A percentile compares a stretch with the other conserved stretches of the same genome.
These are phyloP conservation scores for Periophthalmodon schlosseri DNA, from an alignment of 2,113 vertebrate genomes.

Conservation along the genomic window DNA sequence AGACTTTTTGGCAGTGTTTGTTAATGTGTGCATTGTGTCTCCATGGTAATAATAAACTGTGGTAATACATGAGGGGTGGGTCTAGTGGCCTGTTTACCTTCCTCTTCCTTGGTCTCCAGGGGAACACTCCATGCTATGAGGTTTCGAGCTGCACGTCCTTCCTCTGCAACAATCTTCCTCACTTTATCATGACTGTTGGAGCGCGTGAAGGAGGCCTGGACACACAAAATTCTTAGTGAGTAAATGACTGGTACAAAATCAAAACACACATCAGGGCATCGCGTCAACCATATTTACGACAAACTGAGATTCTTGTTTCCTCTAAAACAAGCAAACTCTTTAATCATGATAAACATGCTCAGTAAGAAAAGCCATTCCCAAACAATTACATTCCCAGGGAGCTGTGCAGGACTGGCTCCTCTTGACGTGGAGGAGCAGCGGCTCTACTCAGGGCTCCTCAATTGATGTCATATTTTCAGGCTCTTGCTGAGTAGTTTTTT, in stretches of 20 bases:
- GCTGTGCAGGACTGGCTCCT: not conserved
- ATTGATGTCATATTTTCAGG: not conserved
- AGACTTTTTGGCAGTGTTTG: no score
- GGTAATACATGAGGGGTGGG: not conserved
- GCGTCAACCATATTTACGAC: not conserved
- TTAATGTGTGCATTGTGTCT: no score
- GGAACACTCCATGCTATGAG: slow-evolving; percentile 97
- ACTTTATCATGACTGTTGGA: slow-evolving; percentile 99
- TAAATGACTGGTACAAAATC: not conserved
- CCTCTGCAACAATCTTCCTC: slow-evolving; percentile 94
- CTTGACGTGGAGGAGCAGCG: no score
- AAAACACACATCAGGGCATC: not conserved
- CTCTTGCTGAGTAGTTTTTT: no score
- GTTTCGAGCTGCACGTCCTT: slow-evolving; percentile 94
- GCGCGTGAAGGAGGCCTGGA: slow-evolving; percentile 92
- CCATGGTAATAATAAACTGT: no score
- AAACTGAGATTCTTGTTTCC: not conserved
- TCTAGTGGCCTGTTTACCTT: slow-evolving; percentile 73
- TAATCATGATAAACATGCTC: not conserved
- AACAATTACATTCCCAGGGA: not conserved
- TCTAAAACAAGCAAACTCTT: no score
- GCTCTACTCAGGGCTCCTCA: no score
- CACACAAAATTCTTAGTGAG: not conserved
- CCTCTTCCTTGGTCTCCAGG: slow-evolving; percentile 92
- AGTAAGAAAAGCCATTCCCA: not conserved